A percentile compares a stretch with the other conserved stretches of the same genome.
Conservation (phyloP, 2,888 invertebrate species). For the Monochamus alternatus region DNA sequence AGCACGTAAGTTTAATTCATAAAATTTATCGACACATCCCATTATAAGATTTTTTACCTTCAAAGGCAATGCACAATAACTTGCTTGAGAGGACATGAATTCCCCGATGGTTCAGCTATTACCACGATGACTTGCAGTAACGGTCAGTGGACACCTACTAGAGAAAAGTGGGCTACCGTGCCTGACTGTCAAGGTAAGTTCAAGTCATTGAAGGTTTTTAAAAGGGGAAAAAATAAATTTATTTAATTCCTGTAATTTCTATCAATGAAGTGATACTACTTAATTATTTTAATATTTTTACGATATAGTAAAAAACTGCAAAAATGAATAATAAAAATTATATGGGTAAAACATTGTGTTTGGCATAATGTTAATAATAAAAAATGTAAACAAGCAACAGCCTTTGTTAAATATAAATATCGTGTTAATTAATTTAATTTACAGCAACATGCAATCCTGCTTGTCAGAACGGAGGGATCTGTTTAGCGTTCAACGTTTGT, state of each 20-base stretch:
- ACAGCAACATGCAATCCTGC: conserved; percentile 80
- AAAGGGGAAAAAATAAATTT: neutral
- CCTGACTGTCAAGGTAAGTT: conserved; percentile 81
- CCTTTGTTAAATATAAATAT: no score
- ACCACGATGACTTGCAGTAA: conserved; percentile 80
- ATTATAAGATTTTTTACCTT: conserved; percentile 41
- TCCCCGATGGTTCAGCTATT: conserved; percentile 80
- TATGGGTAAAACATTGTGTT: no score
- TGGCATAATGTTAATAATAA: no score
- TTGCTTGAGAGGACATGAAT: conserved; percentile 79
- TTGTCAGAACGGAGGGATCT: conserved; percentile 88
- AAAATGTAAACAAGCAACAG: no score
- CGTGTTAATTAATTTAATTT: conserved; percentile 9
- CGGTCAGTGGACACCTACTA: conserved; percentile 81
- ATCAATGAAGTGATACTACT: no score
- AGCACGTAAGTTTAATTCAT: conserved; percentile 74
- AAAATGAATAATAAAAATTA: no score
- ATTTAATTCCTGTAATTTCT: neutral
- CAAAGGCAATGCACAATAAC: conserved; percentile 79
- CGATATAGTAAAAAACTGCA: no score
- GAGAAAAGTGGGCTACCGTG: conserved; percentile 76
- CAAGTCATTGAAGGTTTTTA: no score
- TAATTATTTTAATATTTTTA: no score
- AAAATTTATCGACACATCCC: neutral
- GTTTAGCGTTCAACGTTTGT: conserved; percentile 83